These are phyloP conservation scores for Dromaius novaehollandiae DNA, from an alignment of 2,113 vertebrate species.

Conservation along the genomic window DNA sequence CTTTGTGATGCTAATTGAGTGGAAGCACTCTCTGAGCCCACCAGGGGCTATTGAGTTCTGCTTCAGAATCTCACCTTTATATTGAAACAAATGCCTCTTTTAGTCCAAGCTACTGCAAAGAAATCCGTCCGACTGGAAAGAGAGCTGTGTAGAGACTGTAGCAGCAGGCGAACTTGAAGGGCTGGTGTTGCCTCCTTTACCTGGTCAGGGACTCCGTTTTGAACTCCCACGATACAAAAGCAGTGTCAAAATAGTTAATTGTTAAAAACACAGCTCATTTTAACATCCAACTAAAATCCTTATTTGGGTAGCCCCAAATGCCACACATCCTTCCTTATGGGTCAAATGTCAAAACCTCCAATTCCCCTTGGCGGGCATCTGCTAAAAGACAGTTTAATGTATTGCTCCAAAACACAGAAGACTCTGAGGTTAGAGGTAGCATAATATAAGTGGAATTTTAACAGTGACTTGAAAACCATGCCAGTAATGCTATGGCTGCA, in stretches of 20 bases:
- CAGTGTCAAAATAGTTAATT: slow-evolving; percentile 33
- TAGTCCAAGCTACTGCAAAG: background rate
- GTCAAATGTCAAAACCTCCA: slow-evolving; percentile 63
- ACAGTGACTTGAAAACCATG: slow-evolving; percentile 47
- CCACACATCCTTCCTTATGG: slow-evolving; percentile 63
- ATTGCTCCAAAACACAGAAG: slow-evolving; percentile 50
- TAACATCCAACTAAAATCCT: slow-evolving; percentile 36
- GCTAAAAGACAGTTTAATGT: slow-evolving; percentile 49
- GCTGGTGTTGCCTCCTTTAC: background rate
- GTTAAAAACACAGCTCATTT: slow-evolving; percentile 4
- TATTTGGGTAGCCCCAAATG: slow-evolving; percentile 59
- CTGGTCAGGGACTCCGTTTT: background rate
- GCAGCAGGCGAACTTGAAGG: background rate
- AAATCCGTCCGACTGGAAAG: slow-evolving; percentile 9
- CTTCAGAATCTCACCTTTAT: slow-evolving; percentile 9
- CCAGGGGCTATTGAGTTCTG: background rate
- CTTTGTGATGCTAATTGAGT: background rate
- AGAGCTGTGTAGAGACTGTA: background rate
- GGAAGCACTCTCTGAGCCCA: background rate
- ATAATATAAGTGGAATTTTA: slow-evolving; percentile 61
- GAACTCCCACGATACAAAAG: background rate
- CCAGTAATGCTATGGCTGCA: slow-evolving; percentile 27
- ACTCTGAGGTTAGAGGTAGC: slow-evolving; percentile 38
- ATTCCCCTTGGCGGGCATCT: slow-evolving; percentile 56
- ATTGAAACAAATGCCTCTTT: background rate